These are phyloP conservation scores for Actinemys pallida DNA, from an alignment of 2,113 vertebrate species.

Conservation along the genomic window DNA sequence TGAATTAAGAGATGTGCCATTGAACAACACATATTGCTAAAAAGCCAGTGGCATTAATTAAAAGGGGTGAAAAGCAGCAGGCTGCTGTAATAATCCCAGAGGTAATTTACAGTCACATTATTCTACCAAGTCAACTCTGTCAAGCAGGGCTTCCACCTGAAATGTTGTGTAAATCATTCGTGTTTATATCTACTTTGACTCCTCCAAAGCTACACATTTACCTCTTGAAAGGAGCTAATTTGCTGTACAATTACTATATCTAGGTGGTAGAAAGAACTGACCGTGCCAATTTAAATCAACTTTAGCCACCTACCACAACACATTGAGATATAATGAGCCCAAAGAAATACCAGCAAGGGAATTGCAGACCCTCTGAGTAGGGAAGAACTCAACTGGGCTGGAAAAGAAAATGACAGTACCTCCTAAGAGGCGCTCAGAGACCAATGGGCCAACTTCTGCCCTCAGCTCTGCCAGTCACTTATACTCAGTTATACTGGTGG, in stretches of 20 bases:
- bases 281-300: neutral
- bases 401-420: neutral
- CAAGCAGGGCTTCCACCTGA: conserved; percentile 18
- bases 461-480: neutral
- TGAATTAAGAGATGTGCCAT: neutral
- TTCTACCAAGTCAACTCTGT: neutral
- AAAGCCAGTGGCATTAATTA: neutral
- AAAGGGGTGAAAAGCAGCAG: neutral
- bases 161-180: conserved; percentile 15
- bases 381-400: neutral
- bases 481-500: neutral
- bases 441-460: neutral
- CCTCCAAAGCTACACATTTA: neutral
- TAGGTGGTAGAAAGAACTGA: neutral
- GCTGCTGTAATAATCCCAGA: conserved; percentile 28
- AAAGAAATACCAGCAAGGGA: neutral
- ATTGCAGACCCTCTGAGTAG: neutral
- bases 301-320: neutral
- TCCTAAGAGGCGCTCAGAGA: neutral
- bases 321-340: rapidly evolving
- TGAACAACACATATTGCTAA: neutral
- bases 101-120: conserved; percentile 28
- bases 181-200: conserved; percentile 16
- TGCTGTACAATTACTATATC: neutral
- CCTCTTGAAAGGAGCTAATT: neutral